Evolutionary conservation across 1,140 invertebrate species (phyloP).

Genomic region (Leucophenga varia): DNA sequence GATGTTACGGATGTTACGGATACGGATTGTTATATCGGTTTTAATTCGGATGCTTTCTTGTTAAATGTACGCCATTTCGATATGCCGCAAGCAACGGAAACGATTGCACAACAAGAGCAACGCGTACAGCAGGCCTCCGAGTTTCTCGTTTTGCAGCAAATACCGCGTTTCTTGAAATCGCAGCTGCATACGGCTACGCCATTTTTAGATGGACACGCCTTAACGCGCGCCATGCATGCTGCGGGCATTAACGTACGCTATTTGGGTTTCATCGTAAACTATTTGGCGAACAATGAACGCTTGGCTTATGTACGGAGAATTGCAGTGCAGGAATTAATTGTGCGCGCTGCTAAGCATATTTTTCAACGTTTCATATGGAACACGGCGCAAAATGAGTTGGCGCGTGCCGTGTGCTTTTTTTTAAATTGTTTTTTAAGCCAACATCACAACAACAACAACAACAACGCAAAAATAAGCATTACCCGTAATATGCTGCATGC

Average conservation of each 20-base stretch:
- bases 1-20: conserved; percentile 65
- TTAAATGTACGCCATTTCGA: conserved; percentile 83
- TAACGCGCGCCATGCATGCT: conserved; percentile 86
- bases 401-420: conserved; percentile 87
- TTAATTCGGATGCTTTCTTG: conserved; percentile 96
- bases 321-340: conserved; percentile 79
- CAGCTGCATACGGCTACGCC: conserved; percentile 86
- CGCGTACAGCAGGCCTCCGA: conserved; percentile 91
- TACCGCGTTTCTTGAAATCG: conserved; percentile 88
- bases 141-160: conserved; percentile 86
- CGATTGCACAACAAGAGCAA: conserved; percentile 76
- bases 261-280: conserved; percentile 78
- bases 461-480: too few relatives aligned
- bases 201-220: conserved; percentile 87
- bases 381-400: conserved; percentile 83
- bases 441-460: too few relatives aligned
- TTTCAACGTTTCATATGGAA: conserved; percentile 88
- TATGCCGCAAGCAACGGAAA: conserved; percentile 59
- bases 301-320: conserved; percentile 84
- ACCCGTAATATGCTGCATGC: too few relatives aligned
- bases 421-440: conserved; percentile 83
- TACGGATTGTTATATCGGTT: conserved; percentile 90
- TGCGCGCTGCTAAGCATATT: conserved; percentile 85
- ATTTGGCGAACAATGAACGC: conserved; percentile 73
- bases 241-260: conserved; percentile 96